Conservation (phyloP, 2,113 vertebrate species). For the Calcarius ornatus region DNA sequence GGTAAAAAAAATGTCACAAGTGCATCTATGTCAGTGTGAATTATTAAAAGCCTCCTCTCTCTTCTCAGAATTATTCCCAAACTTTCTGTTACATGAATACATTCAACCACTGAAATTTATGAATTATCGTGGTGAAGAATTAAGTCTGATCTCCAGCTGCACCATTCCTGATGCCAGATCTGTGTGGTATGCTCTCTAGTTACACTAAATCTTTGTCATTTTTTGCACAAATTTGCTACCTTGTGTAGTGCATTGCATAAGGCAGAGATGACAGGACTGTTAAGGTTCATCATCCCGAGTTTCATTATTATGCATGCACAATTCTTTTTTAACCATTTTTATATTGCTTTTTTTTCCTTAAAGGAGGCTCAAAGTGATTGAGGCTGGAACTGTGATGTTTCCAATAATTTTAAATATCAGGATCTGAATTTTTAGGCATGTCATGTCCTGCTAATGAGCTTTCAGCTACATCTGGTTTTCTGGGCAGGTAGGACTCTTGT, state of each 20-base stretch:
- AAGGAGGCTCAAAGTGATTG: neutral
- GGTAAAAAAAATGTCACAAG: neutral
- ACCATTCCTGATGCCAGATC: neutral
- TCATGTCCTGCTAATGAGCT: neutral
- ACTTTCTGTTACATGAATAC: neutral
- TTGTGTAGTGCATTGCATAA: no score
- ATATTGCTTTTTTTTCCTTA: neutral
- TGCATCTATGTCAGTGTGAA: neutral
- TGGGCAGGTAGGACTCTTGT: neutral
- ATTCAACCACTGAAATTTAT: neutral
- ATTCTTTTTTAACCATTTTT: neutral
- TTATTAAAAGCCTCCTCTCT: neutral
- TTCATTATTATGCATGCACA: neutral
- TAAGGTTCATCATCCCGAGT: neutral
- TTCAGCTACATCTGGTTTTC: neutral
- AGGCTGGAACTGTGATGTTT: neutral
- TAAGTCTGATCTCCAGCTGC: neutral
- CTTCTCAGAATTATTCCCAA: neutral
- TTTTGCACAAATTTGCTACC: neutral
- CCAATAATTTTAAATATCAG: neutral
- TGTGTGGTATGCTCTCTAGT: neutral
- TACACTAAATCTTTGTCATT: neutral
- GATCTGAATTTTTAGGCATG: neutral
- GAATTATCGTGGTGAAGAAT: neutral
- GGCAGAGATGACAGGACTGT: neutral